Evolutionary conservation across 2,888 invertebrate genomes (phyloP).

Genomic region (Platycheirus albimanus): DNA sequence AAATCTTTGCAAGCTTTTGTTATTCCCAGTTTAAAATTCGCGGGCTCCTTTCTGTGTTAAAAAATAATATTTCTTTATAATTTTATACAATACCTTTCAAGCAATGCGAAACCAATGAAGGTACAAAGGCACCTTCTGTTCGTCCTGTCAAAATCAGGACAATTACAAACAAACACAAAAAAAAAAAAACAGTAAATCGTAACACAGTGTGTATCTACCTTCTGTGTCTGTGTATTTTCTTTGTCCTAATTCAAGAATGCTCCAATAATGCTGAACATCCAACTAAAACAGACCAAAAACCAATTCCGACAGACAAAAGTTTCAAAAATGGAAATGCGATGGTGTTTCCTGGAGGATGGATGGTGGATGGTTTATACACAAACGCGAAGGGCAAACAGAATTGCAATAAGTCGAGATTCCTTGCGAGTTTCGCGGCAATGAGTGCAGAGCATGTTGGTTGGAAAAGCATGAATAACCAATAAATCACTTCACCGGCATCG

Average conservation of each 20-base stretch:
- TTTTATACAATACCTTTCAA: too few species aligned
- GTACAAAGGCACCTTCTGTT: too few species aligned
- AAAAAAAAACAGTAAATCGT: too few species aligned
- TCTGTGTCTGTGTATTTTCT: too few species aligned
- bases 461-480: slow-evolving; percentile 17
- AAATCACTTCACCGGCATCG: slow-evolving; percentile 18
- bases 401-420: slow-evolving; percentile 20
- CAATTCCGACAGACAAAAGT: slow-evolving; percentile 4
- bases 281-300: slow-evolving; percentile 19
- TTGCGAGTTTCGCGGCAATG: slow-evolving; percentile 5
- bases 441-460: neutral
- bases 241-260: neutral
- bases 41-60: too few species aligned
- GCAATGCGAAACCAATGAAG: too few species aligned
- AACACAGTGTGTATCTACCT: neutral
- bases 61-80: too few species aligned
- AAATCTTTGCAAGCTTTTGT: too few species aligned
- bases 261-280: slow-evolving; percentile 21
- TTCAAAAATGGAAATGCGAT: slow-evolving; percentile 13
- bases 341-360: neutral
- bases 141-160: slow-evolving; percentile 1
- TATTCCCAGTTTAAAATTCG: too few species aligned
- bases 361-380: too few species aligned
- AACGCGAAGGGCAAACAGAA: neutral
- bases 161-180: too few species aligned